Evolutionary conservation across 64 coral and sea anemone species (phyloP).

Genomic region (Porites lutea): DNA sequence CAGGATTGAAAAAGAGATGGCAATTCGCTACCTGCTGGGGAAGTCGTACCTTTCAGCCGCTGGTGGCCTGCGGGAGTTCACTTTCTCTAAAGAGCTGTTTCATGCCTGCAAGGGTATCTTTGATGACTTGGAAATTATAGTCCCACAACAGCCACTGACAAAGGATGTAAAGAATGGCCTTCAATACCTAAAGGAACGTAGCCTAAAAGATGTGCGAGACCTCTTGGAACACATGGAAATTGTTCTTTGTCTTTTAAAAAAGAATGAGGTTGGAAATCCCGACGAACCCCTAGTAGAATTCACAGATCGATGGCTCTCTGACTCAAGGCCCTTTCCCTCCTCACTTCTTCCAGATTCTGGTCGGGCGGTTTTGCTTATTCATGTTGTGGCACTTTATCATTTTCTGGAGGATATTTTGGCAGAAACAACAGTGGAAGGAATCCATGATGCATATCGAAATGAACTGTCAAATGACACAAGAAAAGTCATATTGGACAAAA

Average conservation of each 20-base stretch:
- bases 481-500: background rate
- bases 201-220: slow-evolving; percentile 60
- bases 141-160: slow-evolving; percentile 67
- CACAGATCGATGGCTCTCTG: slow-evolving; percentile 43
- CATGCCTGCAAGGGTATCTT: slow-evolving; percentile 79
- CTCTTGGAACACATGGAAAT: slow-evolving; percentile 80
- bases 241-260: slow-evolving; percentile 66
- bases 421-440: slow-evolving; percentile 60
- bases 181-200: slow-evolving; percentile 53
- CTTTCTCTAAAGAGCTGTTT: slow-evolving; percentile 82
- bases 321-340: slow-evolving; percentile 54
- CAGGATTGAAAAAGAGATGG: slow-evolving; percentile 78
- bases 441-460: slow-evolving; percentile 58
- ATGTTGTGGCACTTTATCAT: slow-evolving; percentile 76
- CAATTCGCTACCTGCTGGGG: slow-evolving; percentile 64
- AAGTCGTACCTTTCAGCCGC: slow-evolving; percentile 72
- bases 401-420: slow-evolving; percentile 73
- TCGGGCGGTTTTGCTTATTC: slow-evolving; percentile 45
- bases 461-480: slow-evolving; percentile 21
- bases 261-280: background rate
- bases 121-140: slow-evolving; percentile 56
- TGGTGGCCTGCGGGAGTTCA: slow-evolving; percentile 71
- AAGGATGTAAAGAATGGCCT: slow-evolving; percentile 46
- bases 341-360: slow-evolving; percentile 46
- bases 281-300: background rate